Percentiles rank a stretch among this genome's conserved stretches.
These are phyloP conservation scores for Aldabrachelys gigantea DNA, from an alignment of 2,113 vertebrate species.

Conservation along the genomic window DNA sequence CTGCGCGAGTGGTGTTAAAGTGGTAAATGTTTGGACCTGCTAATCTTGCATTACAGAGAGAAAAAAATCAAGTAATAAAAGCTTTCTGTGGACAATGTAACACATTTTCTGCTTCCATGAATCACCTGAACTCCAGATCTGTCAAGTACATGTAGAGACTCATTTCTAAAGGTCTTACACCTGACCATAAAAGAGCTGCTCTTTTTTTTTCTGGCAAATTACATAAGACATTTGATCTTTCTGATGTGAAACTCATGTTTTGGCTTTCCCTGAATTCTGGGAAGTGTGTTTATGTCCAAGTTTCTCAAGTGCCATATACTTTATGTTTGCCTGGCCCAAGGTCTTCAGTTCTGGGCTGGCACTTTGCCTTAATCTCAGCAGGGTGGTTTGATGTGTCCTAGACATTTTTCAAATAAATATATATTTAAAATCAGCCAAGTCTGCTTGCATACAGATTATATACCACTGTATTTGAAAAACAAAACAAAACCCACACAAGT, in stretches of 20 bases:
- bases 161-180: background rate
- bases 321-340: background rate
- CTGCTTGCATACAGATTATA: too few species aligned
- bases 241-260: background rate
- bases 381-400: background rate
- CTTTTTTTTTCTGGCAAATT: background rate
- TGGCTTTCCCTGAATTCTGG: background rate
- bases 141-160: slow-evolving; percentile 2
- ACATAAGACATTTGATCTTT: slow-evolving; percentile 6
- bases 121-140: background rate
- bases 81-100: background rate
- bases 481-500: background rate
- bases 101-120: background rate
- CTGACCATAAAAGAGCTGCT: background rate
- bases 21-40: slow-evolving; percentile 5
- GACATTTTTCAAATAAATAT: background rate
- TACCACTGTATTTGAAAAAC: background rate
- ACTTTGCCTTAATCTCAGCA: background rate
- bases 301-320: background rate
- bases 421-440: background rate
- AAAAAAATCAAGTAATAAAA: background rate
- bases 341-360: background rate
- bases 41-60: background rate
- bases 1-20: background rate
- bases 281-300: background rate